Conservation (phyloP, 2,113 vertebrate species). For the Cyanocitta stelleri region DNA sequence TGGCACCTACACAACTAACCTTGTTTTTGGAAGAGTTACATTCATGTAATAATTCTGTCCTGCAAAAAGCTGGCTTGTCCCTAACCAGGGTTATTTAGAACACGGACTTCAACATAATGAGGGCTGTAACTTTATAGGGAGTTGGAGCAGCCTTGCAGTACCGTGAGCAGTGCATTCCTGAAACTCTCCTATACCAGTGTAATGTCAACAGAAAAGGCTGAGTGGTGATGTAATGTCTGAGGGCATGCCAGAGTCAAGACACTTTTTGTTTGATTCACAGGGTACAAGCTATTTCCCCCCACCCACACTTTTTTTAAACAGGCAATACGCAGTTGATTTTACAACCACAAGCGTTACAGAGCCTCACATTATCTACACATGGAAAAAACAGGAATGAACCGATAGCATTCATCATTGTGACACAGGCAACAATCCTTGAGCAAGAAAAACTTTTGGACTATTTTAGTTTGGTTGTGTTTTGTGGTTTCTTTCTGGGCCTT, state of each 20-base stretch:
- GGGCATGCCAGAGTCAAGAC: constrained; percentile 67
- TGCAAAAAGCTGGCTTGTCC: not conserved
- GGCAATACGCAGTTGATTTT: constrained; percentile 14
- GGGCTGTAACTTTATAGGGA: constrained; percentile 56
- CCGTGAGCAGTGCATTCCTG: constrained; percentile 45
- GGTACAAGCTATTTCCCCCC: constrained; percentile 44
- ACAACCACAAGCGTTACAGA: not conserved
- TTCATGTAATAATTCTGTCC: not conserved
- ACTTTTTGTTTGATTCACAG: constrained; percentile 60
- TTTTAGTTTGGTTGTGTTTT: not conserved
- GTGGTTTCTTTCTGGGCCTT: not conserved
- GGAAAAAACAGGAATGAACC: not conserved
- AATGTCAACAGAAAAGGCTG: constrained; percentile 75
- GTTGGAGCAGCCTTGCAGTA: not conserved
- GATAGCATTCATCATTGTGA: not conserved
- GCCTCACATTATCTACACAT: not conserved
- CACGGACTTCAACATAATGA: not conserved
- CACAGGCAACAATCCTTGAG: not conserved
- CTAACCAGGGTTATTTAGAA: not conserved
- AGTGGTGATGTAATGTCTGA: constrained; percentile 81
- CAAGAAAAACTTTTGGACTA: not conserved
- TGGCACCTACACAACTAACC: not conserved
- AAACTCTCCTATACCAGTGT: constrained; percentile 63
- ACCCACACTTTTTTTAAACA: not conserved
- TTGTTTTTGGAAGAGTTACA: not conserved